Evolutionary conservation across 2,113 vertebrate species (phyloP), one percentile per base, ranked within the genome.

Genomic region (Hippocampus guttulatus): DNA sequence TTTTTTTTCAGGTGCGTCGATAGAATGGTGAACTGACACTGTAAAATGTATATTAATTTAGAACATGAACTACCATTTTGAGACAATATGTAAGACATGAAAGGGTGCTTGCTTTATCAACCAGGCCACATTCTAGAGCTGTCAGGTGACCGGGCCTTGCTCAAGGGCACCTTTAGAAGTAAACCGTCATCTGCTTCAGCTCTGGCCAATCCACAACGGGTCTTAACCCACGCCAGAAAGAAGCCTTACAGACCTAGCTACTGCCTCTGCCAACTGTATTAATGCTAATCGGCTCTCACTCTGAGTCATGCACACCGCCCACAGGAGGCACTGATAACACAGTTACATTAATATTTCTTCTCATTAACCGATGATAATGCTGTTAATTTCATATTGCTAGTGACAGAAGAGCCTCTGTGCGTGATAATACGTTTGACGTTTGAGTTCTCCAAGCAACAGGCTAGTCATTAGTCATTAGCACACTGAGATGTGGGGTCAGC

Each of bases 211-310:
- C 63, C 63, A 25, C 21, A 16, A 43, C 11, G 11, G 40, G 40
- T 23, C 40, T 14, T 64, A n/a, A 25, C 23, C n/a, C 38, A 43
- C 25, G 40, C 38, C 62, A 43, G 43, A 40, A 14, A 12, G 43
- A 10, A 12, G 62, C 10, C 38, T n/a, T 12, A 25, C 14, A 27
- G 64, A 25, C 43, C 14, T 8, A 27, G 64, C 67, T n/a, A 14
- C 55, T 58, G 55, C 52, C n/a, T 67, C 57, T 33, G 61, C 49
- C 47, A 21, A 12, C 43, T 66, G 8, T 9, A 15, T 62, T 67
- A 68, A 73, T 71, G 54, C 63, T 77, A 73, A 79, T 79, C 64
- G 43, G 33, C 61, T 75, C 72, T 33, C 51, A 49, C 74, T 74
- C 25, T 67, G 65, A 68, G 61, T 79, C 66, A 52, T 21, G 3